Percentiles rank a stretch among this genome's conserved stretches.
phyloP scores from a whole-genome alignment of 1,140 invertebrate genomes.

The Orussus abietinus region DNA sequence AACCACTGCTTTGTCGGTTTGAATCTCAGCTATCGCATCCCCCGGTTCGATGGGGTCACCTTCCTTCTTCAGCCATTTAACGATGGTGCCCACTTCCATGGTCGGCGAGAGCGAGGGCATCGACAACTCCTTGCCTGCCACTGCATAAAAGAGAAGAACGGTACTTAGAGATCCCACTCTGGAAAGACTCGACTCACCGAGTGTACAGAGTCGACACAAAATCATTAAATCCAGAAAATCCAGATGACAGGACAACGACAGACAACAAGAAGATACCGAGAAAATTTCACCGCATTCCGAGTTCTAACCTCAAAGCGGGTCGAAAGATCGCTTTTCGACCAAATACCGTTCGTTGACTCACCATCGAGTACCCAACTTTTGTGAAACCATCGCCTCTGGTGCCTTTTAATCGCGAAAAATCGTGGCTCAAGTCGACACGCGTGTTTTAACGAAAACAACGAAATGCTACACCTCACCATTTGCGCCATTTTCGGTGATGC shows the following conservation, averaged over 20 bases:
- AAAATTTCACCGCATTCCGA: too few species aligned
- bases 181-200: not conserved
- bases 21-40: slow-evolving; percentile 96
- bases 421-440: slow-evolving; percentile 25
- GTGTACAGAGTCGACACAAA: too few species aligned
- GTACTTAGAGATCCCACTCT: not conserved
- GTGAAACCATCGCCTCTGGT: slow-evolving; percentile 43
- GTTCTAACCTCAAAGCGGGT: too few species aligned
- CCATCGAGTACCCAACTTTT: slow-evolving; percentile 43
- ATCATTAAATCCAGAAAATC: too few species aligned
- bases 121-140: slow-evolving; percentile 41
- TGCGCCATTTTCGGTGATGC: slow-evolving; percentile 38
- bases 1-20: slow-evolving; percentile 99
- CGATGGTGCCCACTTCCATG: slow-evolving; percentile 96
- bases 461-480: slow-evolving; percentile 34
- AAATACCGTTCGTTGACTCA: too few species aligned
- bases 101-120: slow-evolving; percentile 96
- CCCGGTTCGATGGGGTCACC: slow-evolving; percentile 70
- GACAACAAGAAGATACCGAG: too few species aligned
- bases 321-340: too few species aligned
- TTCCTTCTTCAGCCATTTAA: slow-evolving; percentile 98
- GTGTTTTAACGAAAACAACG: slow-evolving; percentile 28
- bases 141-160: slow-evolving; percentile 25
- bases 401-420: slow-evolving; percentile 28
- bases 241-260: too few species aligned